A percentile compares a stretch with the other conserved stretches of the same genome.
These are phyloP conservation scores for Isurus oxyrinchus DNA, from an alignment of 2,113 vertebrate genomes.

Conservation along the genomic window DNA sequence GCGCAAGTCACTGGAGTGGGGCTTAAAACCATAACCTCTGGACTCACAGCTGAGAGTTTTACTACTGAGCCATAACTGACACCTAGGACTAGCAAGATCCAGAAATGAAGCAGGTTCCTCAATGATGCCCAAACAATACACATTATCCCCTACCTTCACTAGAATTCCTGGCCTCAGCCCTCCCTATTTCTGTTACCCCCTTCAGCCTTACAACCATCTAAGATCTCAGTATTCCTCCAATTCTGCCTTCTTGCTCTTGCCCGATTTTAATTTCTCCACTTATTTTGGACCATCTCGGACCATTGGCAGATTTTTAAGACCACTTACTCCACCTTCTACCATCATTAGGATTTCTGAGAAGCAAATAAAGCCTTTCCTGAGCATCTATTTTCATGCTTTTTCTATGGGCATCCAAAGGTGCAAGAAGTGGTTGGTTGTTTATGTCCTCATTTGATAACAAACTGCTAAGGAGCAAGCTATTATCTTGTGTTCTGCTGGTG, in stretches of 20 bases:
- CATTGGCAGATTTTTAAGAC: too few species aligned
- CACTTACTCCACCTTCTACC: not conserved
- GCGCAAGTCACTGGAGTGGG: not conserved
- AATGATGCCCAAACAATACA: not conserved
- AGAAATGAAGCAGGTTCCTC: not conserved
- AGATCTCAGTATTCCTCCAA: not conserved
- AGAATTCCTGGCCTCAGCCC: not conserved
- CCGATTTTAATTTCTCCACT: too few species aligned
- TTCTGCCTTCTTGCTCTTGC: not conserved
- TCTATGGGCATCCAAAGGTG: not conserved
- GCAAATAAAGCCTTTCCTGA: not conserved
- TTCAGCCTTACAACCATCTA: not conserved
- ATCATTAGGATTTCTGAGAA: not conserved
- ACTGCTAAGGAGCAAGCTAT: not conserved
- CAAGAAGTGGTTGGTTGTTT: not conserved
- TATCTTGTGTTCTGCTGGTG: not conserved
- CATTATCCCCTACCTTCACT: not conserved
- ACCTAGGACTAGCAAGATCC: not conserved
- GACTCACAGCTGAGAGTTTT: not conserved
- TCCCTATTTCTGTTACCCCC: not conserved
- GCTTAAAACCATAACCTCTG: not conserved
- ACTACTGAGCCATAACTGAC: not conserved
- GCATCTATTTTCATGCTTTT: not conserved
- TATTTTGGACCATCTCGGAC: not conserved
- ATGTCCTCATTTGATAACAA: not conserved